phyloP scores from a whole-genome alignment of 1,140 invertebrate species.

The Drosophila jambulina region DNA sequence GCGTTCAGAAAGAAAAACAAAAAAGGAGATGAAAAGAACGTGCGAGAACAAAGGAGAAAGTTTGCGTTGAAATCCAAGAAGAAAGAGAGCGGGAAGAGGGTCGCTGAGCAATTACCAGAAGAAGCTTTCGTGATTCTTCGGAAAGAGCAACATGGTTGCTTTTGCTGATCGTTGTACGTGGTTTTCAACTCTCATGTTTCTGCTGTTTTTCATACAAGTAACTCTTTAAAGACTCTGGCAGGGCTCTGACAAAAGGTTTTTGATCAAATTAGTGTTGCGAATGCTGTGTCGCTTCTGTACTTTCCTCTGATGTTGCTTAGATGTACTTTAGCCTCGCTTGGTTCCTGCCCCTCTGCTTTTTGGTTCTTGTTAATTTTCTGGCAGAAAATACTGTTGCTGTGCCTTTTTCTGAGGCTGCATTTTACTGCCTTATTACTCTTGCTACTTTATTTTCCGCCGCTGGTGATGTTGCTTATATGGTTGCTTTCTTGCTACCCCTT shows the following conservation, averaged over 20 bases:
- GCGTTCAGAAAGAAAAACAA: constrained; percentile 10
- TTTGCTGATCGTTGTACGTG: neutral
- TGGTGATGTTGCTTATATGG: neutral
- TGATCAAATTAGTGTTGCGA: neutral
- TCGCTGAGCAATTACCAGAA: constrained; percentile 45
- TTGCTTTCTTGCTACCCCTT: constrained; percentile 1
- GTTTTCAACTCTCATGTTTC: neutral
- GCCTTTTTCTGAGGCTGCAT: neutral
- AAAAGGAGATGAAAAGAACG: constrained; percentile 20
- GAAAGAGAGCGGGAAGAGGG: constrained; percentile 22
- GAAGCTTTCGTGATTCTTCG: constrained; percentile 46
- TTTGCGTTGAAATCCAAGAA: constrained; percentile 42
- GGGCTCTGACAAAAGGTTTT: neutral
- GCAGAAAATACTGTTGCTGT: neutral
- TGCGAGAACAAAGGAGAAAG: constrained; percentile 68
- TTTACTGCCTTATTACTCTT: neutral
- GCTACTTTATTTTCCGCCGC: neutral
- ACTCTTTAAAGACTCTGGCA: neutral
- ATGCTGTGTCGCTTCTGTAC: neutral
- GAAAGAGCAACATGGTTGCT: neutral
- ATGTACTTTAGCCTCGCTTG: neutral
- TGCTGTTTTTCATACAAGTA: neutral
- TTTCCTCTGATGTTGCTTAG: neutral
- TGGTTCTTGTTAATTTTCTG: neutral
- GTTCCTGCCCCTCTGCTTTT: neutral